Evolutionary conservation across 2,113 vertebrate genomes (phyloP).

Genomic region (Peromyscus leucopus): DNA sequence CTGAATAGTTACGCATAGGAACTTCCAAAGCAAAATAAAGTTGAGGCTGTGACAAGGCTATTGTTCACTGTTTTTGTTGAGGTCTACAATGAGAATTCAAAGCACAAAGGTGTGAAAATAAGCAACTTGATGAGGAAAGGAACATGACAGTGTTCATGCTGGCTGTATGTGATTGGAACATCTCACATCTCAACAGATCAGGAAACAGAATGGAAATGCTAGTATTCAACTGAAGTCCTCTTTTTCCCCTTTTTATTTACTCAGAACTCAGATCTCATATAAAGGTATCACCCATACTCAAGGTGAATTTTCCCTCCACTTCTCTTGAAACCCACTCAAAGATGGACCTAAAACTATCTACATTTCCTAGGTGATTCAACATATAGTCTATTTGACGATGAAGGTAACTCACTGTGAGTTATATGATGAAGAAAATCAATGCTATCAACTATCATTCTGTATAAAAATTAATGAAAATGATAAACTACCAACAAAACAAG

Average conservation of each 20-base stretch:
- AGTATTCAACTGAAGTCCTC: background rate
- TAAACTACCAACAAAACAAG: background rate
- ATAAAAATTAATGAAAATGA: conserved; percentile 15
- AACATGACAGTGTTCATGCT: background rate
- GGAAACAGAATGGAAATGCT: background rate
- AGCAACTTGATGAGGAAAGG: background rate
- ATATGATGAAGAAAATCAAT: background rate
- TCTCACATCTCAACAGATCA: background rate
- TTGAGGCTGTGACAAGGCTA: background rate
- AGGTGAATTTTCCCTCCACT: background rate
- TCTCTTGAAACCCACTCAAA: background rate
- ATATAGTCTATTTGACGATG: background rate
- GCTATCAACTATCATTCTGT: background rate
- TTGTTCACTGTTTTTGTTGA: background rate
- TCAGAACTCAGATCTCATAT: background rate
- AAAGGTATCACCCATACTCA: background rate
- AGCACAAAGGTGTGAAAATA: background rate
- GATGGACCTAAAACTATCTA: too few relatives aligned
- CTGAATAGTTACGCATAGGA: background rate
- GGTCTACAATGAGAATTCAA: background rate
- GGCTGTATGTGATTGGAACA: background rate
- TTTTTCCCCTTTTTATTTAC: background rate
- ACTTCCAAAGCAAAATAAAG: background rate
- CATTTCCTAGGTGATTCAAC: background rate
- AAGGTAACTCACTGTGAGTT: background rate